Conservation (phyloP, 2,888 invertebrate species). For the Drosophila sordidula region DNA sequence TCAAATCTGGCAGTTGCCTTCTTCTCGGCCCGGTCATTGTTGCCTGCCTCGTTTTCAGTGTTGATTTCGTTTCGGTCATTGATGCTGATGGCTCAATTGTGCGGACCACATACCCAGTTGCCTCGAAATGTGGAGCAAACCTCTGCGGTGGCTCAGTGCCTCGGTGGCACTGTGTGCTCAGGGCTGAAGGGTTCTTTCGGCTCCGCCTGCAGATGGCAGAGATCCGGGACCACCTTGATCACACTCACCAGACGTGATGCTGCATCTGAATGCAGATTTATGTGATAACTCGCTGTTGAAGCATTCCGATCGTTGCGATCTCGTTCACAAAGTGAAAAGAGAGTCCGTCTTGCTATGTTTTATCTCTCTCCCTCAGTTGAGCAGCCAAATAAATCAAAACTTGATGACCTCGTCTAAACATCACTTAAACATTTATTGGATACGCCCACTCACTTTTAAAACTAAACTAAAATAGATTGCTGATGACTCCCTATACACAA, state of each 20-base stretch:
- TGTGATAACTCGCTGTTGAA: no score
- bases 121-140: conserved; percentile 64
- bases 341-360: no score
- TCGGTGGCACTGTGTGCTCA: conserved; percentile 12
- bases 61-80: conserved; percentile 52
- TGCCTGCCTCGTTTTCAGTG: conserved; percentile 24
- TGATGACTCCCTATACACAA: no score
- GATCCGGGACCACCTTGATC: conserved; percentile 52
- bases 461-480: no score
- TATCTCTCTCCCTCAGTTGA: no score
- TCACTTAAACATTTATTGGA: no score
- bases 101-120: conserved; percentile 71
- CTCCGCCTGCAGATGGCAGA: conserved; percentile 43
- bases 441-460: no score
- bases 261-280: conserved; percentile 1
- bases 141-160: conserved; percentile 13
- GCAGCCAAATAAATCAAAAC: no score
- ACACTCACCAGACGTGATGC: not conserved
- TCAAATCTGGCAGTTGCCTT: conserved; percentile 70
- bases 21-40: conserved; percentile 6
- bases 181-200: conserved; percentile 31
- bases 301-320: no score
- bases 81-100: conserved; percentile 77
- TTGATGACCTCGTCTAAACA: no score
- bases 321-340: no score